A percentile compares a stretch with the other conserved stretches of the same genome.
Evolutionary conservation across 2,113 vertebrate genomes (phyloP).

Genomic region (Accipiter virgatus): DNA sequence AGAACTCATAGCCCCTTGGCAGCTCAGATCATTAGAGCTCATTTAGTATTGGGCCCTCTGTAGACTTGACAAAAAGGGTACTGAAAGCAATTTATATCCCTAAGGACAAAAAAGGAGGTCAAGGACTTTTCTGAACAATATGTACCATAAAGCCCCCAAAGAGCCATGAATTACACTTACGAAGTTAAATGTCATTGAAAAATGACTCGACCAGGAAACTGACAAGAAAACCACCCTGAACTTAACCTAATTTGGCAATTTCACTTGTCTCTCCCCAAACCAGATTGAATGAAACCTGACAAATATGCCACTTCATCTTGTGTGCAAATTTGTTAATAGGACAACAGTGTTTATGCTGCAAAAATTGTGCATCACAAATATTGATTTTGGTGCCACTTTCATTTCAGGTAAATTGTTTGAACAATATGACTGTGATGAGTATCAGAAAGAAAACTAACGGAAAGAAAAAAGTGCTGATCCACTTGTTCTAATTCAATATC

Average conservation of each 20-base stretch:
- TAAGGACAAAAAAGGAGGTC: slow-evolving; percentile 77
- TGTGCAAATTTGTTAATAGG: slow-evolving; percentile 74
- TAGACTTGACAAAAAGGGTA: slow-evolving; percentile 72
- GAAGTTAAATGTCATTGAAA: slow-evolving; percentile 82
- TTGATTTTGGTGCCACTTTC: slow-evolving; percentile 83
- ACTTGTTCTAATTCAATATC: slow-evolving; percentile 66
- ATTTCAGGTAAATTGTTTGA: slow-evolving; percentile 90
- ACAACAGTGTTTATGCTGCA: slow-evolving; percentile 84
- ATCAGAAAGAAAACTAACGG: slow-evolving; percentile 79
- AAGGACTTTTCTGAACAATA: slow-evolving; percentile 75
- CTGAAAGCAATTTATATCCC: slow-evolving; percentile 70
- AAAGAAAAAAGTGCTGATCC: slow-evolving; percentile 82
- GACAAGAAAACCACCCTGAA: slow-evolving; percentile 81
- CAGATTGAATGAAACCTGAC: slow-evolving; percentile 43
- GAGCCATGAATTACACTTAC: slow-evolving; percentile 75
- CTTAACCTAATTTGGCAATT: slow-evolving; percentile 84
- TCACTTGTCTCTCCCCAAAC: slow-evolving; percentile 64
- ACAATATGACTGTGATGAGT: slow-evolving; percentile 84
- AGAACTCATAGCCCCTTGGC: slow-evolving; percentile 26
- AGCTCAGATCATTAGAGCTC: slow-evolving; percentile 73
- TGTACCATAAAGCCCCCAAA: slow-evolving; percentile 65
- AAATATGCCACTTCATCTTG: slow-evolving; percentile 57
- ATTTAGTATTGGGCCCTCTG: slow-evolving; percentile 68
- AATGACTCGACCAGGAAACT: slow-evolving; percentile 77
- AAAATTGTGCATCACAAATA: slow-evolving; percentile 82